Conservation (phyloP, 2,113 vertebrate species). For the Pitta sordida region DNA sequence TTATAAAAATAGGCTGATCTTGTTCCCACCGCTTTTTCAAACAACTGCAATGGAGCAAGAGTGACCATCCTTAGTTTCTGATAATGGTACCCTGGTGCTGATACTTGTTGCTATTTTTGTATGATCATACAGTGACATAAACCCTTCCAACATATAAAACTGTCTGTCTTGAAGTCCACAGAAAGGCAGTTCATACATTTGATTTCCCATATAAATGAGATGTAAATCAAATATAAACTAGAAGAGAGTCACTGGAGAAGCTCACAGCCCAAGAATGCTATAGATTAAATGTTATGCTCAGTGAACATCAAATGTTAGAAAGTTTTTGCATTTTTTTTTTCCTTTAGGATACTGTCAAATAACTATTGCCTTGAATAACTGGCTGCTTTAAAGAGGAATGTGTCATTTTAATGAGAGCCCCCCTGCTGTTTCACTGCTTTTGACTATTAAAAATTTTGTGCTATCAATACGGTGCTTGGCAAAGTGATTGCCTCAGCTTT, state of each 20-base stretch:
- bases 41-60: background rate
- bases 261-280: background rate
- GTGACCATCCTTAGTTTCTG: background rate
- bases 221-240: background rate
- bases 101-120: background rate
- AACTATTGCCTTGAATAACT: background rate
- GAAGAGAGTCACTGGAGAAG: conserved; percentile 4
- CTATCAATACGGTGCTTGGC: background rate
- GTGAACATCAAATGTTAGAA: conserved; percentile 11
- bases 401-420: conserved; percentile 18
- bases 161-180: background rate
- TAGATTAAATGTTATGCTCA: background rate
- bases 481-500: conserved; percentile 30
- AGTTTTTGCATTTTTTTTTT: background rate
- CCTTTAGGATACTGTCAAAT: background rate
- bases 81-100: background rate
- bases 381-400: background rate
- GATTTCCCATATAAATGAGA: conserved; percentile 12
- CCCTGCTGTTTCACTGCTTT: conserved; percentile 30
- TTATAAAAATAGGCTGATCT: background rate
- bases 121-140: background rate
- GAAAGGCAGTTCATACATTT: background rate
- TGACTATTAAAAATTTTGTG: conserved; percentile 43
- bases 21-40: background rate
- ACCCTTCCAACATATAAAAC: background rate